phyloP scores from a whole-genome alignment of 1,140 invertebrate genomes.

The Cryptotermes secundus region DNA sequence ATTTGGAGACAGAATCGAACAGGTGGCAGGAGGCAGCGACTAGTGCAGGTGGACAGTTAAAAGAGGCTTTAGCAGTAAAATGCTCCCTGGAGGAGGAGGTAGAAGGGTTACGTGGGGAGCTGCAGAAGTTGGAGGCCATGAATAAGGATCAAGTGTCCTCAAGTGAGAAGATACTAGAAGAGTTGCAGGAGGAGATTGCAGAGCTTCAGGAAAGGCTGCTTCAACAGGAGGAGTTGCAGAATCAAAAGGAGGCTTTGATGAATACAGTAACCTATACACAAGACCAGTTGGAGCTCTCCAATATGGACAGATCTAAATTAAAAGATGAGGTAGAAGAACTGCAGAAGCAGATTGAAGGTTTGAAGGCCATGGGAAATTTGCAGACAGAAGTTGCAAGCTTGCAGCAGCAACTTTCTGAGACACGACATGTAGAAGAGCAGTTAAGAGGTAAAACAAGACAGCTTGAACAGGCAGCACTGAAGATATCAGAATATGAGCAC shows the following conservation, averaged over 20 bases:
- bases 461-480: background rate
- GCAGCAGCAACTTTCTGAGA: background rate
- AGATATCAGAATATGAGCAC: background rate
- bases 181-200: background rate
- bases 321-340: background rate
- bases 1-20: background rate
- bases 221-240: background rate
- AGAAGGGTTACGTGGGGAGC: background rate
- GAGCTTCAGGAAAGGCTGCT: background rate
- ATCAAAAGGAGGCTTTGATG: background rate
- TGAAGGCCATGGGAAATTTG: background rate
- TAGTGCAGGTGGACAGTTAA: background rate
- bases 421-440: background rate
- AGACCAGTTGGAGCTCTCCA: too few relatives aligned
- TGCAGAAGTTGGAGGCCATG: background rate
- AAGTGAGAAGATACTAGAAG: background rate
- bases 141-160: background rate
- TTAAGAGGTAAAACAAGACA: background rate
- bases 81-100: background rate
- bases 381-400: background rate
- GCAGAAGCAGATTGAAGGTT: too few relatives aligned
- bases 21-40: background rate
- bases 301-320: background rate
- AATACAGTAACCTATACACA: background rate
- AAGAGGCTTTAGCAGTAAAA: background rate